A percentile compares a stretch with the other conserved stretches of the same genome.
These are phyloP conservation scores for Pelodytes ibericus DNA, from an alignment of 2,797 vertebrate genomes.

Conservation along the genomic window DNA sequence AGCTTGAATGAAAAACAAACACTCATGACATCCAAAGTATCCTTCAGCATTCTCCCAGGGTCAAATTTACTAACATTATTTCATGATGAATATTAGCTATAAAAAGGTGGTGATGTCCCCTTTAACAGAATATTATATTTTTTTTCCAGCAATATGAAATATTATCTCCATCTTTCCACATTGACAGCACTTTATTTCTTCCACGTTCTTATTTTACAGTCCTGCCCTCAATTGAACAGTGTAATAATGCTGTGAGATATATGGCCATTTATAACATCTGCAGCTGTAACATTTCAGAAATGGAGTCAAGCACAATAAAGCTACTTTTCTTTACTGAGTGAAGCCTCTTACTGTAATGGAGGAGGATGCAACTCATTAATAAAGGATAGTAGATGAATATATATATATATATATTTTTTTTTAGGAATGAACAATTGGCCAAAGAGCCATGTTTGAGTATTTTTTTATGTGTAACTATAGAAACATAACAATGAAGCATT, in stretches of 20 bases:
- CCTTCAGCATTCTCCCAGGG: background rate
- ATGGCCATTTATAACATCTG: background rate
- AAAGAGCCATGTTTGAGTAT: background rate
- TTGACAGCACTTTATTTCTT: too few relatives aligned
- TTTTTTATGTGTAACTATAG: slow-evolving; percentile 42
- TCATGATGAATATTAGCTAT: background rate
- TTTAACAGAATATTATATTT: too few relatives aligned
- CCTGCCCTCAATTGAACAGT: background rate
- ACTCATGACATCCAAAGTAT: background rate
- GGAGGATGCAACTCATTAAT: background rate
- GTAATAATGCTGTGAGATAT: background rate
- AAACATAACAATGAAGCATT: slow-evolving; percentile 42
- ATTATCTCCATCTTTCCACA: too few relatives aligned
- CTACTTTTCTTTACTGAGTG: background rate
- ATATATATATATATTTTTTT: background rate
- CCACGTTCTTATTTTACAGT: background rate
- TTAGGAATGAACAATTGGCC: slow-evolving; percentile 2
- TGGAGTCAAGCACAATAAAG: background rate
- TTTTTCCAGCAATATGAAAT: too few relatives aligned
- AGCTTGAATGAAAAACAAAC: background rate
- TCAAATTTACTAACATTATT: background rate
- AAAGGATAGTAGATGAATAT: slow-evolving; percentile 8
- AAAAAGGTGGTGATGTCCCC: too few relatives aligned
- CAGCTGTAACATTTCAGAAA: background rate
- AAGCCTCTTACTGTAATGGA: background rate